Evolutionary conservation across 1,140 invertebrate species (phyloP), one percentile per base, ranked within the genome.

Genomic region (Ceratosolen fusciceps): DNA sequence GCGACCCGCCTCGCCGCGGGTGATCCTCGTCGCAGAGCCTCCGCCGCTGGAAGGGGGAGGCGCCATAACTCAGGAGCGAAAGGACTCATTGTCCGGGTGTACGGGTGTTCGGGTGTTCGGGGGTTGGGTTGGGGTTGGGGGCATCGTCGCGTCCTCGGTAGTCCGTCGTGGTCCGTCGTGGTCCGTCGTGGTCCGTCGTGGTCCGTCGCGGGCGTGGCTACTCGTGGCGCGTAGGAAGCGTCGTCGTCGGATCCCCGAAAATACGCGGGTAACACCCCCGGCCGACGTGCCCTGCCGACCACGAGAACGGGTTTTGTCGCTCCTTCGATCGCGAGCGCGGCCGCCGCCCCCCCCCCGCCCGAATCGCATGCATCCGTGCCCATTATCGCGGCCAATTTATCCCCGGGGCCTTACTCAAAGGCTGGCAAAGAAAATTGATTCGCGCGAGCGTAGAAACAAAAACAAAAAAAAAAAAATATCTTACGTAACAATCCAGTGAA

Each of bases 331-430:
- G 52, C 34, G 14, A 67, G 43, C 71, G 58, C 71, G 58, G 39
- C 39, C 62, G 73, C 67, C 58, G 31, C 47, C 70, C 72, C 39
- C 39, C 62, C 65, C 67, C 58, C 47, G 58, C 70, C 72, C 39
- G 75, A 75, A 74, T 75, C 62, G 79, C 78, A 68, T 47, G 74
- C n/a, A n/a, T n/a, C n/a, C n/a, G n/a, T 39, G 78, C 47, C 73
- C 79, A 75, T 80, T 80, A 80, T 77, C 56, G 19, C 74, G 56
- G 2, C 74, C 77, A 70, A 80, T 80, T 80, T 80, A 80, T 80
- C 67, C 31, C 47, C 62, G 60, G 79, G 62, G 70, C n/a, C 77
- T 80, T 76, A 80, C 77, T 80, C n/a, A 80, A 73, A 72, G 21
- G 39, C n/a, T 26, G 58, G 60, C 72, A 39, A 68, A 43, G 39